Base-by-base conservation (phyloP, 2,113 vertebrate genomes). In the Pteruthius melanotis region DNA sequence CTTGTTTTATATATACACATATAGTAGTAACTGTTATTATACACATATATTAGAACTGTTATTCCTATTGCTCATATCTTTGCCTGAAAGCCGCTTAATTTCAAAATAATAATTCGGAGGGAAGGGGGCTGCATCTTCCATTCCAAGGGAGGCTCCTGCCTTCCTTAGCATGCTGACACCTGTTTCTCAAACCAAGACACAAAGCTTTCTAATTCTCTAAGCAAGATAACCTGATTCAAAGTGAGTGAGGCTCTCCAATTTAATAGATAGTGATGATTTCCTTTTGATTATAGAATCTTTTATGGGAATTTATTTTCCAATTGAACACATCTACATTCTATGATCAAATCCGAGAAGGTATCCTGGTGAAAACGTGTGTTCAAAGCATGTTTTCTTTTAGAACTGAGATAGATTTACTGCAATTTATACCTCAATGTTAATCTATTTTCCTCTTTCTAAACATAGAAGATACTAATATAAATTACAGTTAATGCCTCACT, bases 141-240 rank as follows among this genome's bases (percentile, higher is more conserved):
- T n/a, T n/a, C n/a, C n/a, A n/a, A n/a, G n/a, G n/a, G n/a, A n/a
- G n/a, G n/a, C n/a, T n/a, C n/a, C n/a, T n/a, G n/a, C n/a, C n/a
- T n/a, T n/a, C n/a, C n/a, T n/a, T n/a, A n/a, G n/a, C n/a, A n/a
- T n/a, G n/a, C n/a, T n/a, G n/a, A n/a, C n/a, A n/a, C n/a, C n/a
- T n/a, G n/a, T n/a, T n/a, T n/a, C n/a, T n/a, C n/a, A n/a, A n/a
- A n/a, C n/a, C n/a, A n/a, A n/a, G n/a, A n/a, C n/a, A 53, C 7
- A 1, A 77, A 89, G 18, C 35, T 59, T 70, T 91, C 90, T 84
- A 56, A 68, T 74, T 79, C 54, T 81, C 79, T 82, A 60, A 74
- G 56, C 61, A 72, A 76, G 94, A 80, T 20, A 95, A 87, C 64
- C 87, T 95, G 68, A 94, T 86, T 94, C 87, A 87, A 95, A 97